A percentile compares a stretch with the other conserved stretches of the same genome.
Conservation (phyloP, 2,797 vertebrate species). For the Tokudaia muenninki region DNA sequence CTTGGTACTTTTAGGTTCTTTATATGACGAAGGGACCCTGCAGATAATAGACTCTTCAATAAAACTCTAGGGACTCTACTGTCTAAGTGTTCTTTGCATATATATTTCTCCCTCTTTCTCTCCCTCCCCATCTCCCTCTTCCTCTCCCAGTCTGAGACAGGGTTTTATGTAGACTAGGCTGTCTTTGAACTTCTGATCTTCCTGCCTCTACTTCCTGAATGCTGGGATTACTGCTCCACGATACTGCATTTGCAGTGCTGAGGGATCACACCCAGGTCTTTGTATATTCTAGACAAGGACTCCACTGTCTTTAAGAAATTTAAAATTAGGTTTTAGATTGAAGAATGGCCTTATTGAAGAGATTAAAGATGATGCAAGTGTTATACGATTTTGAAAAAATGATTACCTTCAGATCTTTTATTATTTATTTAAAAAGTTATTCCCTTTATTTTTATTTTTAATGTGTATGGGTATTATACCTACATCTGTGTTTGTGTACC, state of each 20-base stretch:
- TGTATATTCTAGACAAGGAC: neutral
- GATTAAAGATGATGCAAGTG: neutral
- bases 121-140: too few species aligned
- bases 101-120: neutral
- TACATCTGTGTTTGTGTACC: neutral
- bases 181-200: neutral
- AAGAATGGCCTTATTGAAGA: neutral
- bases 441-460: neutral
- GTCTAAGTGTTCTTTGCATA: neutral
- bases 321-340: conserved; percentile 14
- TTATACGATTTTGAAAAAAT: neutral
- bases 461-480: neutral
- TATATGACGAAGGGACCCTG: conserved; percentile 30
- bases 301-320: neutral
- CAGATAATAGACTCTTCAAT: neutral
- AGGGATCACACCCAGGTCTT: neutral
- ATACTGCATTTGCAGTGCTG: neutral
- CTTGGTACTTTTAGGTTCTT: neutral
- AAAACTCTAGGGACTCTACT: neutral
- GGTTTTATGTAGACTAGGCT: neutral
- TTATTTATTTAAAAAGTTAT: neutral
- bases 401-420: neutral
- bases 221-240: neutral
- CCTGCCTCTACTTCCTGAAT: neutral
- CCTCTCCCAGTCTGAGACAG: neutral